phyloP scores from a whole-genome alignment of 2,797 vertebrate species.

The Hemibagrus guttatus region DNA sequence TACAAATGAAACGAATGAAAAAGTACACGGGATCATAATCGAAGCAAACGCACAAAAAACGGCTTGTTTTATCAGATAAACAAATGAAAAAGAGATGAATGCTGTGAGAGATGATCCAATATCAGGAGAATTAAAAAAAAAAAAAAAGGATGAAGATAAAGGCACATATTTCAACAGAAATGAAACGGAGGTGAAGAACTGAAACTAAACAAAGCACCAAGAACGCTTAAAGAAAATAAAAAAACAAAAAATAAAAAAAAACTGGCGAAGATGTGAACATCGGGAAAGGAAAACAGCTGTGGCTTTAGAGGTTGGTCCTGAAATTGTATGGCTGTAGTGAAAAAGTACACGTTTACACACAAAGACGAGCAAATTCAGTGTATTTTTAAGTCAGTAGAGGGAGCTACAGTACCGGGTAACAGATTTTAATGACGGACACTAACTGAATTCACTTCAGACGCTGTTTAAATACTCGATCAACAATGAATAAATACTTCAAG shows the following conservation, averaged over 20 bases:
- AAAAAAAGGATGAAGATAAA: not conserved
- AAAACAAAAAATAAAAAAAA: not conserved
- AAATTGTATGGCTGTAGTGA: slow-evolving; percentile 7
- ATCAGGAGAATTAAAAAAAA: not conserved
- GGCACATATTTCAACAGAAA: slow-evolving; percentile 27
- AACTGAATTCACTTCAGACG: slow-evolving; percentile 6
- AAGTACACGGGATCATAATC: not conserved
- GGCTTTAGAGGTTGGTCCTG: not conserved
- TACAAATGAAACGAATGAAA: slow-evolving; percentile 7
- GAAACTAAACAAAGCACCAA: not conserved
- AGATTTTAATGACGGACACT: not conserved
- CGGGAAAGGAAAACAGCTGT: not conserved
- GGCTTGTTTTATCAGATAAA: not conserved
- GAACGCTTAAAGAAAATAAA: not conserved
- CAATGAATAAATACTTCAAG: slow-evolving; percentile 29
- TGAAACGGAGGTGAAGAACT: not conserved
- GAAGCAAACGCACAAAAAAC: not conserved
- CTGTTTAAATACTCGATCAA: slow-evolving; percentile 18
- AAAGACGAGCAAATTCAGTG: not conserved
- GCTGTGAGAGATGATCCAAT: slow-evolving; percentile 3
- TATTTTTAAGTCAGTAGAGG: slow-evolving; percentile 70
- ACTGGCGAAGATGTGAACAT: not conserved
- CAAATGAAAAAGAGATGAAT: not conserved
- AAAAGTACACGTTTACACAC: not conserved
- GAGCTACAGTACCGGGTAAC: slow-evolving; percentile 63